Evolutionary conservation across 2,797 vertebrate species (phyloP), one percentile per base, ranked within the genome.

Genomic region (Furcifer pardalis): DNA sequence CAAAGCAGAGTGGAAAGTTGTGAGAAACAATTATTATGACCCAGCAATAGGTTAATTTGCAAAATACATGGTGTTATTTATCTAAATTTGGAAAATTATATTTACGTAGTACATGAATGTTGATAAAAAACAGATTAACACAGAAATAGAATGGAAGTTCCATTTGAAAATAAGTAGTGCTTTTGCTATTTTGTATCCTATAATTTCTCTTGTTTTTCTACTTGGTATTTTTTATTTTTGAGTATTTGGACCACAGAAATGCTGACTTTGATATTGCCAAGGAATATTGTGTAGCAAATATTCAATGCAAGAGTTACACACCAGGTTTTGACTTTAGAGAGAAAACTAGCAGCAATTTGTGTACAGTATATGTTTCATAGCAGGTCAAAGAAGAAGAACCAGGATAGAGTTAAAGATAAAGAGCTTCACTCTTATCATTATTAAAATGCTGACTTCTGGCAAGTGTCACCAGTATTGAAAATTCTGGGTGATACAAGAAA

Each of bases 1-100:
- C 40, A 23, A 37, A 62, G 46, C 7, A 23, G 52, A 71, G 66
- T 65, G 27, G 59, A 32, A 65, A 60, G 71, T 6, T 17, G 17
- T 69, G 19, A 19, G 10, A 81, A 7, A 23, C 65, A 77, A 60
- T 42, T 66, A 60, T 69, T 15, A 35, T 21, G 42, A 44, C 75
- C 40, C 32, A 72, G 62, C 62, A 62, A 62, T 71, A 82, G 23
- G 37, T n/a, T 59, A 6, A 35, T 30, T 12, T 49, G 63, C 23
- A 71, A 77, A 62, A 80, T 62, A 76, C 75, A n/a, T 15, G 56
- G 56, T 4, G 42, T 3, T 84, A n/a, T 83, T 56, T 81, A 9
- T 74, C 13, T 65, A 71, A 44, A 32, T 81, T 52, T 60, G 9
- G 4, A 44, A 75, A 46, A 60, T 59, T 2, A 59, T 27, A n/a